Evolutionary conservation across 2,113 vertebrate species (phyloP), one percentile per base, ranked within the genome.

Genomic region (Dasyprocta punctata): DNA sequence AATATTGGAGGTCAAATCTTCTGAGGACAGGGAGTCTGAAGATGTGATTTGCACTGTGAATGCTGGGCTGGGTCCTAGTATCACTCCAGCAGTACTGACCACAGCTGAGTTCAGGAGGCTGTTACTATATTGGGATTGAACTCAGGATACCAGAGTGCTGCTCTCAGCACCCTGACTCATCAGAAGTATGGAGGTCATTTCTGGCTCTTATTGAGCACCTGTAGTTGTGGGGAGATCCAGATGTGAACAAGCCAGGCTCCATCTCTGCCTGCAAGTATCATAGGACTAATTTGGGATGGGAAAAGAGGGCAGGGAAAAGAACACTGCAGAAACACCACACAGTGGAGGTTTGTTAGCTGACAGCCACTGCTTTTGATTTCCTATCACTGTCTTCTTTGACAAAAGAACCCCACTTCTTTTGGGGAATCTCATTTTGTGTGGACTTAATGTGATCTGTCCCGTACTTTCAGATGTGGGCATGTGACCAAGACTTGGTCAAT

Each of bases 11-110:
- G 89, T 2, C 41, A 54, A 4, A 10, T 33, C 22, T 1, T 78
- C 33, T n/a, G 63, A 65, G 47, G 78, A 54, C 2, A 61, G 63
- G 19, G 0, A 4, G 83, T 52, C 60, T 5, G 20, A n/a, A 78
- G 58, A 36, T 49, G 49, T 38, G 33, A 14, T 84, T 20, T 52
- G 61, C 58, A 22, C 11, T 7, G 4, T 9, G 7, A 10, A 1
- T 33, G 63, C 22, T 28, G 0, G 24, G 10, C 61, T 49, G 73
- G 28, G 36, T 30, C 26, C 28, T 17, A 2, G 36, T 33, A 33
- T 41, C 22, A 2, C 33, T 52, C 47, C 17, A 12, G 58, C 1
- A 2, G 7, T 0, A 67, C 33, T 9, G 26, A n/a, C 10, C n/a
- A 24, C 9, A 75, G 56, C 41, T 1, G 0, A 1, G 22, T 9